Conservation (phyloP, 2,888 invertebrate species). For the Tineola bisselliella region DNA sequence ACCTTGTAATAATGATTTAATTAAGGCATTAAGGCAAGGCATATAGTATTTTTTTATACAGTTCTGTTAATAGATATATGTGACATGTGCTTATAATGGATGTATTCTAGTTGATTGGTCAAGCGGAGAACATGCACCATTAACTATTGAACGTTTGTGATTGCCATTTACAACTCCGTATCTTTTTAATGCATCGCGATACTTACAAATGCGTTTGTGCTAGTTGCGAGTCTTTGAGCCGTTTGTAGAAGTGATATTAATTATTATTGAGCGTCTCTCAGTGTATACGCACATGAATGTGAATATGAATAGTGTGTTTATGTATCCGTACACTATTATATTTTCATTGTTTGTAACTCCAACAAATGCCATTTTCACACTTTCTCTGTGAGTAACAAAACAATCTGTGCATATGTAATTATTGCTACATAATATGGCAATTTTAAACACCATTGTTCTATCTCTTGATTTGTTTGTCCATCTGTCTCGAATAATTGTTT, state of each 20-base stretch:
- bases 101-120: neutral
- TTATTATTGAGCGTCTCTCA: too few relatives aligned
- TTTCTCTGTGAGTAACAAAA: neutral
- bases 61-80: neutral
- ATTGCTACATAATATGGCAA: neutral
- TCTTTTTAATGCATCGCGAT: neutral
- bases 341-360: too few relatives aligned
- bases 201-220: neutral
- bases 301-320: too few relatives aligned
- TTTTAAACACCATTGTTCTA: neutral
- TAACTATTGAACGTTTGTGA: neutral
- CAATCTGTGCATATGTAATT: neutral
- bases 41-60: neutral
- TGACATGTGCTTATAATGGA: neutral
- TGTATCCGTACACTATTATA: too few relatives aligned
- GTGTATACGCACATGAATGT: too few relatives aligned
- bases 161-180: neutral
- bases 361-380: neutral
- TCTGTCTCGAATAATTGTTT: neutral
- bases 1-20: too few relatives aligned
- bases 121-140: neutral
- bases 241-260: too few relatives aligned
- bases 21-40: too few relatives aligned
- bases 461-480: neutral
- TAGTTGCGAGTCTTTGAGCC: neutral